Evolutionary conservation across 2,888 invertebrate species (phyloP).

Genomic region (Abrostola triplasia): DNA sequence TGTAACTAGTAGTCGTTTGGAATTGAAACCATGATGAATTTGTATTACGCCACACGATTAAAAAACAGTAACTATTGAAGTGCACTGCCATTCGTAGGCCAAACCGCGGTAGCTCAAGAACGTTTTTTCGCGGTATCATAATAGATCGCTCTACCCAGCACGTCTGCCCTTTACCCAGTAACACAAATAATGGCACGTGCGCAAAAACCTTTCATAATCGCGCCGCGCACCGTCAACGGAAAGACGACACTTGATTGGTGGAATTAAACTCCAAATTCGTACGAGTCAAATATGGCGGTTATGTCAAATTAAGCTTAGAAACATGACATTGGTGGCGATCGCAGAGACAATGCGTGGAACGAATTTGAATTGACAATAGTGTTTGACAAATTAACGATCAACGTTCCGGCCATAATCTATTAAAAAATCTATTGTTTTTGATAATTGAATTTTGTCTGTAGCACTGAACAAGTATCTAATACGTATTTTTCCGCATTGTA

Average conservation of each 20-base stretch:
- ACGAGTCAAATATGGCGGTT: constrained; percentile 48
- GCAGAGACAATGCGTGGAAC: constrained; percentile 73
- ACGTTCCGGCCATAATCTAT: constrained; percentile 50
- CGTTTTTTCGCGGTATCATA: constrained; percentile 63
- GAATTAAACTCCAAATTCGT: constrained; percentile 60
- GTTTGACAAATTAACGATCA: constrained; percentile 50
- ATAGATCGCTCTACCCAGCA: constrained; percentile 59
- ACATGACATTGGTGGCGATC: constrained; percentile 77
- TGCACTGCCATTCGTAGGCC: constrained; percentile 10
- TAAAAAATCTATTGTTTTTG: constrained; percentile 54
- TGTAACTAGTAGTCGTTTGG: constrained; percentile 37
- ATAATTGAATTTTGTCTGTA: constrained; percentile 46
- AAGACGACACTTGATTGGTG: constrained; percentile 51
- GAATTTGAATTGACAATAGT: constrained; percentile 70
- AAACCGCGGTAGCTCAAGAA: constrained; percentile 30
- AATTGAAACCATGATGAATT: constrained; percentile 43
- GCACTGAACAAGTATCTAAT: constrained; percentile 42
- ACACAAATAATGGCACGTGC: constrained; percentile 76
- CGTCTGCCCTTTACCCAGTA: constrained; percentile 85
- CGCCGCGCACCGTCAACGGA: constrained; percentile 45
- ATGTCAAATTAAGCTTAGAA: constrained; percentile 69
- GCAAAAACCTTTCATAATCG: constrained; percentile 69
- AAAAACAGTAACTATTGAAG: constrained; percentile 21
- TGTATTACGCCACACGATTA: constrained; percentile 37
- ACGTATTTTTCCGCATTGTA: constrained; percentile 54